Evolutionary conservation across 2,113 vertebrate species (phyloP).

Genomic region (Pituophis catenifer): DNA sequence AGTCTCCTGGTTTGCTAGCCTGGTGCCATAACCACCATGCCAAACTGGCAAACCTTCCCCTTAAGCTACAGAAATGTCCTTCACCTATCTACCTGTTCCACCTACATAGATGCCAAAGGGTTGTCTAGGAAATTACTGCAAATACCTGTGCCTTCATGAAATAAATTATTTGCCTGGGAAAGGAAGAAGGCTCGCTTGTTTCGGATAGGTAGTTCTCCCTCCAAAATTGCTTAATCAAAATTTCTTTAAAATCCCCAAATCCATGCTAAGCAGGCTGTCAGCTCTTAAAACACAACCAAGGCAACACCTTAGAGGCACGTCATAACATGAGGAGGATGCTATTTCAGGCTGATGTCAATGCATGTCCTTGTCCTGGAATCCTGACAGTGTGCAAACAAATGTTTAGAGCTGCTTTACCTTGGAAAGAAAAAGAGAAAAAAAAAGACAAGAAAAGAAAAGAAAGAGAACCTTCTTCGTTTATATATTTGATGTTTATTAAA

Average conservation of each 20-base stretch:
- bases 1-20: background rate
- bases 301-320: background rate
- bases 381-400: background rate
- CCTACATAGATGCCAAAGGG: background rate
- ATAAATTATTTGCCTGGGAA: background rate
- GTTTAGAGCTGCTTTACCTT: slow-evolving; percentile 34
- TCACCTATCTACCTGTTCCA: background rate
- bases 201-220: background rate
- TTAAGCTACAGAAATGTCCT: background rate
- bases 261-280: slow-evolving; percentile 16
- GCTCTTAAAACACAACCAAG: slow-evolving; percentile 14
- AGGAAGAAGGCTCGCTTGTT: background rate
- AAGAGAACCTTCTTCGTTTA: slow-evolving; percentile 5
- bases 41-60: background rate
- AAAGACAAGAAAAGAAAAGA: background rate
- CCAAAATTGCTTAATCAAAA: slow-evolving; percentile 1
- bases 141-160: background rate
- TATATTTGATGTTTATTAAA: slow-evolving; percentile 40
- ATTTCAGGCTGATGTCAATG: background rate
- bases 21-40: background rate
- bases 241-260: slow-evolving; percentile 24
- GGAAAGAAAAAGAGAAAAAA: background rate
- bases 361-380: background rate
- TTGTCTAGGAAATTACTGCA: background rate
- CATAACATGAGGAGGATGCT: slow-evolving; percentile 8